Conservation (phyloP, 2,113 vertebrate genomes). For the cat (Felis catus) region F.catus_Fca126_mat1.0 CM031421.1:95188001-95188500, state of each 20-base stretch:
- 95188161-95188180: neutral
- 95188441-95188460: neutral
- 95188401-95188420: constrained; percentile 7
- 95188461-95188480: neutral
- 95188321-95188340: neutral
- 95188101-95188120: neutral
- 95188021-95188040: neutral
- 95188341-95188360: neutral
- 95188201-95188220: neutral
- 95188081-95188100: neutral
- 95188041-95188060: neutral
- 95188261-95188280: neutral
- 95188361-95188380: neutral
- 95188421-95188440: neutral
- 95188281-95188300: neutral
- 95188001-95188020: neutral
- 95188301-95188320: neutral
- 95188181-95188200: neutral
- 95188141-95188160: neutral
- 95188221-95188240: neutral
- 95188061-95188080: neutral
- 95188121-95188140: neutral
- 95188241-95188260: neutral
- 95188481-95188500: neutral
- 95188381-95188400: constrained; percentile 29